Evolutionary conservation across 1,140 invertebrate species (phyloP).

Genomic region (Hycleus phaleratus): DNA sequence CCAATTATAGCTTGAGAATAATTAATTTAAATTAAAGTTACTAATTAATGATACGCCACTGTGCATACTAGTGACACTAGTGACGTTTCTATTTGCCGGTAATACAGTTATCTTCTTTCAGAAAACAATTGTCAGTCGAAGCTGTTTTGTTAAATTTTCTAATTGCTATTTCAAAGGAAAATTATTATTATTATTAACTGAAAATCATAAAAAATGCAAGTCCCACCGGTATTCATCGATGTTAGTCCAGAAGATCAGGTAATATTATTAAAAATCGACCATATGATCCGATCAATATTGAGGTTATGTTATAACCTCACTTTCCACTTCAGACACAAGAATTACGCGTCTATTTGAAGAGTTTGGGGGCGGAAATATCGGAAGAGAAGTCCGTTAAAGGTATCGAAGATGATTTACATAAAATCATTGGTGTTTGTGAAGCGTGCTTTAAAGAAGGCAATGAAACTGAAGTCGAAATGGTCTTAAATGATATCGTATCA

Average conservation of each 20-base stretch:
- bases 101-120: no score
- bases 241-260: slow-evolving; percentile 72
- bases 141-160: no score
- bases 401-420: slow-evolving; percentile 87
- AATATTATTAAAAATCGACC: slow-evolving; percentile 23
- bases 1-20: no score
- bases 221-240: slow-evolving; percentile 73
- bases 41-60: no score
- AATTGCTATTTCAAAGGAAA: no score
- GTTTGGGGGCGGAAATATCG: slow-evolving; percentile 84
- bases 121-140: no score
- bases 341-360: slow-evolving; percentile 81
- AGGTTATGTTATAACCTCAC: slow-evolving; percentile 38
- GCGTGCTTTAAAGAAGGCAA: slow-evolving; percentile 81
- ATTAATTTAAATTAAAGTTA: no score
- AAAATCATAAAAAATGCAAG: slow-evolving; percentile 52
- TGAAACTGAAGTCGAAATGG: slow-evolving; percentile 72
- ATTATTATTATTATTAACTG: no score
- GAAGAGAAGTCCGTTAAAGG: slow-evolving; percentile 84
- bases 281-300: slow-evolving; percentile 21
- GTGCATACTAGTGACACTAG: no score
- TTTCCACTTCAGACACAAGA: slow-evolving; percentile 68
- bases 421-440: slow-evolving; percentile 91
- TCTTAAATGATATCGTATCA: slow-evolving; percentile 86
- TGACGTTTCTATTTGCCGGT: no score